phyloP scores from a whole-genome alignment of 2,888 invertebrate genomes.

The Tetramorium bicarinatum region DNA sequence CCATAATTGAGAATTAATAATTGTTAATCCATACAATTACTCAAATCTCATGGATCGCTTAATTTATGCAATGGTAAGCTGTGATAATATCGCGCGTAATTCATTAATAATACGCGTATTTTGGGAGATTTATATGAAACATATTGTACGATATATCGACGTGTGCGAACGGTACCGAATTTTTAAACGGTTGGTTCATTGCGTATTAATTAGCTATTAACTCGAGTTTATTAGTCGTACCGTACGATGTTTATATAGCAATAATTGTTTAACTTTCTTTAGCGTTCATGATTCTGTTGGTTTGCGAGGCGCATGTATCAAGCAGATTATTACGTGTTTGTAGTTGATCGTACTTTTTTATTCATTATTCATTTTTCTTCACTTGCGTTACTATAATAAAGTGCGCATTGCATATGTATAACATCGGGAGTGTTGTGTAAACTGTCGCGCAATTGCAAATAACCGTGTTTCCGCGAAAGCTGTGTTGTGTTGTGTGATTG shows the following conservation, averaged over 20 bases:
- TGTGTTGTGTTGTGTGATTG: not conserved
- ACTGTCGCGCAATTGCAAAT: not conserved
- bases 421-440: not conserved
- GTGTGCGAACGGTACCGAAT: not conserved
- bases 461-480: not conserved
- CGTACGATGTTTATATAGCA: not conserved
- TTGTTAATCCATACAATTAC: not conserved
- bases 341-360: not conserved
- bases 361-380: not conserved
- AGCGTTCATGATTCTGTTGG: not conserved
- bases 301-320: not conserved
- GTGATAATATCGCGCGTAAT: not conserved
- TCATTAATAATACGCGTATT: not conserved
- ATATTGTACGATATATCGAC: not conserved
- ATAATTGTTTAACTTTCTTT: not conserved
- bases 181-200: slow-evolving; percentile 4
- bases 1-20: not conserved
- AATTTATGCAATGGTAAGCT: not conserved
- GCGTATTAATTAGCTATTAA: slow-evolving; percentile 17
- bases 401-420: not conserved
- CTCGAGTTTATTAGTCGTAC: not conserved
- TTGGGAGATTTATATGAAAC: not conserved
- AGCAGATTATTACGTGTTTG: not conserved
- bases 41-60: not conserved
- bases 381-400: not conserved